A percentile compares a stretch with the other conserved stretches of the same genome.
These are phyloP conservation scores for Holocentrus rufus DNA, from an alignment of 2,797 vertebrate species.

Conservation along the genomic window DNA sequence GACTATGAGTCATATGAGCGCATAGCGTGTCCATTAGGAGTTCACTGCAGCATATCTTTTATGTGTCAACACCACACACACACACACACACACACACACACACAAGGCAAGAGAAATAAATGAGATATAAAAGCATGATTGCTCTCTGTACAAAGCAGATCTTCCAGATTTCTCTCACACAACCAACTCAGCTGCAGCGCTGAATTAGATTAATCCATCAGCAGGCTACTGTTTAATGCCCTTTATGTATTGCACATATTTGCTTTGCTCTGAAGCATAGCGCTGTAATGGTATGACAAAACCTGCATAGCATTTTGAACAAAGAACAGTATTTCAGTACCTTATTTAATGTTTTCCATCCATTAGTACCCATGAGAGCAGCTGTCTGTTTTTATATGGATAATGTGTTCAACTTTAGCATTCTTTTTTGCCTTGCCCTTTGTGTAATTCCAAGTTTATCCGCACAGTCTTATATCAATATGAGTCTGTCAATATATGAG, in stretches of 20 bases:
- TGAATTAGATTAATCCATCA: slow-evolving; percentile 40
- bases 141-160: slow-evolving; percentile 8
- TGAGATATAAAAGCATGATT: slow-evolving; percentile 16
- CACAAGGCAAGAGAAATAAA: slow-evolving; percentile 18
- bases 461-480: too few species aligned
- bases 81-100: slow-evolving; percentile 11
- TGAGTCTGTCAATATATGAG: too few species aligned
- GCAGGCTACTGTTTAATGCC: slow-evolving; percentile 5
- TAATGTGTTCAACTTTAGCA: too few species aligned
- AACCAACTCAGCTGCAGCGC: slow-evolving; percentile 22
- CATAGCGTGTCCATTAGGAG: slow-evolving; percentile 26
- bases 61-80: slow-evolving; percentile 15
- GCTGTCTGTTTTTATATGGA: too few species aligned
- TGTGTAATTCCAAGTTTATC: too few species aligned
- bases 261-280: not conserved
- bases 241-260: slow-evolving; percentile 21
- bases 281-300: not conserved
- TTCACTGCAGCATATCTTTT: slow-evolving; percentile 16
- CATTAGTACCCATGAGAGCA: too few species aligned
- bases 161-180: slow-evolving; percentile 24
- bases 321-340: too few species aligned
- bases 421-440: too few species aligned
- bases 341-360: too few species aligned
- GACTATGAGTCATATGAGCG: slow-evolving; percentile 23
- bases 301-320: too few species aligned